These are phyloP conservation scores for Gadus macrocephalus DNA, from an alignment of 2,113 vertebrate genomes.

Conservation along the genomic window DNA sequence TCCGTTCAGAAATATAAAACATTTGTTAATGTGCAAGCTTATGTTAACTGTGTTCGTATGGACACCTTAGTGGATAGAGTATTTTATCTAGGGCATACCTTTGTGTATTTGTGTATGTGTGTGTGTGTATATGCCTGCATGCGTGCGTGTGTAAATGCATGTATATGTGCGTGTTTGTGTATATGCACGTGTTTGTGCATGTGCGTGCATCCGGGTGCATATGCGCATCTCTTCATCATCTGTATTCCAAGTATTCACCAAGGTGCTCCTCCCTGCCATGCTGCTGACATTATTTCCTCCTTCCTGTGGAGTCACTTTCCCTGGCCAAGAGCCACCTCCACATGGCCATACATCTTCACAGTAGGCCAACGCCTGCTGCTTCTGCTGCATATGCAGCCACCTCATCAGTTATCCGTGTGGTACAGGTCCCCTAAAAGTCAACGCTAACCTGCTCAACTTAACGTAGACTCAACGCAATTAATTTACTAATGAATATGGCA, in stretches of 20 bases:
- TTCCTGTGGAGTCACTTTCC: slow-evolving; percentile 17
- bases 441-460: too few relatives aligned
- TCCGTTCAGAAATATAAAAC: not conserved
- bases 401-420: too few relatives aligned
- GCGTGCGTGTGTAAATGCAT: slow-evolving; percentile 8
- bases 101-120: slow-evolving; percentile 1
- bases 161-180: slow-evolving; percentile 10
- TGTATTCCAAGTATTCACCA: slow-evolving; percentile 43
- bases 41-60: slow-evolving; percentile 34
- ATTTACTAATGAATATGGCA: too few relatives aligned
- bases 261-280: slow-evolving; percentile 35
- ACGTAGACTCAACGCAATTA: too few relatives aligned
- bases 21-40: slow-evolving; percentile 13
- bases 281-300: slow-evolving; percentile 25
- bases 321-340: slow-evolving; percentile 7
- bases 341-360: slow-evolving; percentile 19
- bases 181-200: not conserved
- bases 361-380: slow-evolving; percentile 8
- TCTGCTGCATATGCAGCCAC: not conserved
- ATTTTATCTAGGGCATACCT: not conserved
- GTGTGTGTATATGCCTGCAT: not conserved
- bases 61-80: slow-evolving; percentile 8
- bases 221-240: slow-evolving; percentile 24
- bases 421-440: too few relatives aligned
- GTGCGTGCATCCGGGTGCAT: slow-evolving; percentile 11